Evolutionary conservation across 2,888 invertebrate species (phyloP), one percentile per base, ranked within the genome.

Genomic region (Sesia apiformis): DNA sequence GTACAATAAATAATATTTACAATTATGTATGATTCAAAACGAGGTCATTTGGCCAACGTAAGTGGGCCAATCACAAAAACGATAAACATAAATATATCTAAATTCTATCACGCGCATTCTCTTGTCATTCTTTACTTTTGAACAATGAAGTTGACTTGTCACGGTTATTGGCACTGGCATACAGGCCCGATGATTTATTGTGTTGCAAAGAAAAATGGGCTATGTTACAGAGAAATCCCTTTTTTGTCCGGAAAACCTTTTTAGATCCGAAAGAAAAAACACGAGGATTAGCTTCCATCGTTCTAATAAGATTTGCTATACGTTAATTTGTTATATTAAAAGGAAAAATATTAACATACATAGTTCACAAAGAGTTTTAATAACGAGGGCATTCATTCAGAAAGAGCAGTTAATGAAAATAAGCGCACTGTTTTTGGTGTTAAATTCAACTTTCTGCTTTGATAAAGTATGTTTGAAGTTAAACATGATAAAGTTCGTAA

Each of bases 101-200:
- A 46, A 46, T 46, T 46, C 46, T 8, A 46, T 46, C 46, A 46
- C 8, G 46, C 46, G 46, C 23, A 46, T 46, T 46, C 46, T 46
- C 8, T 23, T 46, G 46, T 46, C 46, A 46, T 8, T 23, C 46
- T 46, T n/a, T 46, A 46, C 46, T 46, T 46, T 46, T 46, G 46
- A 46, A 5, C 46, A 52, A 49, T 40, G 52, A 51, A 51, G 50
- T 49, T 51, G 50, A 38, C 38, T 38, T 5, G 39, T 52, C 51
- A 52, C 52, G 51, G 53, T 54, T 54, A 54, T 56, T 56, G 52
- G 52, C 50, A 49, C 8, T 41, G 51, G 52, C 52, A 50, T 38
- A 49, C 50, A 56, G 54, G 23, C 46, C 5, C 40, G 41, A 51
- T 46, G 53, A 56, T 56, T 56, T 53, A 56, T 54, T 52, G 54